Evolutionary conservation across 2,797 vertebrate genomes (phyloP), one percentile per base, ranked within the genome.

Genomic region (Darevskia mixta): DNA sequence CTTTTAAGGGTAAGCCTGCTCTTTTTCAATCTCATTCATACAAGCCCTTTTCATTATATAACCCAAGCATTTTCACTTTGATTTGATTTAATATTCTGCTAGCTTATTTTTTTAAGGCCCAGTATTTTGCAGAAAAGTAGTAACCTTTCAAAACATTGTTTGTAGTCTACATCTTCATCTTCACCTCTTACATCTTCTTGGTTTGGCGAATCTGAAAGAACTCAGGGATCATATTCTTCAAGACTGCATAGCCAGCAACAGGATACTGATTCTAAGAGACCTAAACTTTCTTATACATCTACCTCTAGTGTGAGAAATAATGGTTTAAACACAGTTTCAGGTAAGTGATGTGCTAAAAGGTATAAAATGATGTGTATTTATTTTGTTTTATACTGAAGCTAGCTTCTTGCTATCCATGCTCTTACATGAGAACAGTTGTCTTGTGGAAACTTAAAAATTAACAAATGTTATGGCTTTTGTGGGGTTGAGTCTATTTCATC

Each of bases 181-280:
- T 94, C 97, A 87, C 93, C 95, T 91, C 96, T 97, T 91, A 92
- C 95, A 1, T 93, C 97, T 93, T 85, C 94, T 4, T 96, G 96
- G 97, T 97, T 98, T 91, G 96, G 95, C 93, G 98, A 98, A 85
- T 96, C 98, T 64, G 99, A 99, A 92, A 97, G 96, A 93, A 97
- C 97, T 95, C 95, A 98, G 92, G 98, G 98, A 93, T 96, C 97
- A 35, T 97, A 97, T 87, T 97, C 98, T 87, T 97, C 98, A 18
- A 97, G 98, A 94, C 95, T 98, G 69, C 97, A 98, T 87, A 97
- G 96, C 86, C 95, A 97, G 87, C 96, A 96, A 73, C 98, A 97
- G 90, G 98, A 99, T 90, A 97, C 97, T 8, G 98, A 99, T 93
- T 98, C 98, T 82, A 99, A 99, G 97, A 98, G 98, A 95, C 98